Evolutionary conservation across 1,140 invertebrate genomes (phyloP).

Genomic region (Triops cancriformis): DNA sequence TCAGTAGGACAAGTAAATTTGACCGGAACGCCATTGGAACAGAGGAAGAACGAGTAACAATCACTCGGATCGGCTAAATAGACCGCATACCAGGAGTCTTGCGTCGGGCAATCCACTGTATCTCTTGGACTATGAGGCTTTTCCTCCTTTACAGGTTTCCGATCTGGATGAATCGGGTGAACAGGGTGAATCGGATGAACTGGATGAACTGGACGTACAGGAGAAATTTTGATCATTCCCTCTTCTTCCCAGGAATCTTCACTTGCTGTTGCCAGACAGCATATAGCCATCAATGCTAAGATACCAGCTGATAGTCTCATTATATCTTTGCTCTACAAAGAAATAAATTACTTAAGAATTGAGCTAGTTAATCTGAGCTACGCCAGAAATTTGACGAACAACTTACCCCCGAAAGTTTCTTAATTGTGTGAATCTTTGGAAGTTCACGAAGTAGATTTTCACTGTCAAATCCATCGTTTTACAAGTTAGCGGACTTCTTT

Average conservation of each 20-base stretch:
- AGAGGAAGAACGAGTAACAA: constrained; percentile 16
- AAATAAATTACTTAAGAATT: too few relatives aligned
- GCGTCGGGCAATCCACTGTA: neutral
- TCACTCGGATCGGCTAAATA: constrained; percentile 17
- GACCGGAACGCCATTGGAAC: neutral
- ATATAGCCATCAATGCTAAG: neutral
- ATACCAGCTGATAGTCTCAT: neutral
- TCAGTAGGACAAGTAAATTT: neutral
- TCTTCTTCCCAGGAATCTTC: neutral
- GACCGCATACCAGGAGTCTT: neutral
- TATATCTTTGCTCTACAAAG: too few relatives aligned
- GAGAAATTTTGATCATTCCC: neutral
- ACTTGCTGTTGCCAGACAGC: neutral
- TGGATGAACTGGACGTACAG: neutral
- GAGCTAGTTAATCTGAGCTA: too few relatives aligned
- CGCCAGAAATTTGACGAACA: too few relatives aligned
- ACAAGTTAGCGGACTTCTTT: too few relatives aligned
- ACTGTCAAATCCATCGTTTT: too few relatives aligned
- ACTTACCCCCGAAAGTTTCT: too few relatives aligned
- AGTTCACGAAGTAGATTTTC: too few relatives aligned
- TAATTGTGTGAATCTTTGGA: too few relatives aligned
- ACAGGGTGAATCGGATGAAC: neutral
- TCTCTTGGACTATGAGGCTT: neutral
- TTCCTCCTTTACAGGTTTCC: too few relatives aligned
- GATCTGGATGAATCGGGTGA: neutral